These are phyloP conservation scores for Erebia epiphron DNA, from an alignment of 2,888 invertebrate species.

Conservation along the genomic window DNA sequence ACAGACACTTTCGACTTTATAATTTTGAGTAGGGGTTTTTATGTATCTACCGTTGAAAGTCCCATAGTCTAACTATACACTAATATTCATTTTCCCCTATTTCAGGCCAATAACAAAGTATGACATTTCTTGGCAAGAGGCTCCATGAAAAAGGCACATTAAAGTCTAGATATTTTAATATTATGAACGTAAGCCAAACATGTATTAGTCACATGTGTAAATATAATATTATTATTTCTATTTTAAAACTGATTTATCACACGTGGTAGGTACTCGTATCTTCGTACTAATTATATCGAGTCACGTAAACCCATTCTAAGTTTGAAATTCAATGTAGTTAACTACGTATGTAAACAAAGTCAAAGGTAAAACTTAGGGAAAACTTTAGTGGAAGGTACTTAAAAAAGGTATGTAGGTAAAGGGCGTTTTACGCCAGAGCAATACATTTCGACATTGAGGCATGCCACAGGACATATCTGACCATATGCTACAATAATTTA, in stretches of 20 bases:
- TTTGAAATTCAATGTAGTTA: neutral
- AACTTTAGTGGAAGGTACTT: no score
- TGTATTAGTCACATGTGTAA: conserved; percentile 25
- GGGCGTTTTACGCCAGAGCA: no score
- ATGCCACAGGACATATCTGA: no score
- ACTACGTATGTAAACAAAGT: neutral
- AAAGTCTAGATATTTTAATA: conserved; percentile 21
- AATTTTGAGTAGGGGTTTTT: no score
- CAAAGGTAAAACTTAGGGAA: neutral
- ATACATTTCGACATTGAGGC: no score
- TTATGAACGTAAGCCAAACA: conserved; percentile 16
- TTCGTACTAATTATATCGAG: neutral
- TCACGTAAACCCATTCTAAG: conserved; percentile 10
- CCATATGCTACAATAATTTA: no score
- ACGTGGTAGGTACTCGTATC: neutral
- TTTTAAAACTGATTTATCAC: conserved; percentile 22
- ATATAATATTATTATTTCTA: conserved; percentile 17
- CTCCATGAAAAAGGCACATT: neutral
- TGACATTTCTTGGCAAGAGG: conserved; percentile 20
- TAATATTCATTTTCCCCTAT: neutral
- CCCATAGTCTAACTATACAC: neutral
- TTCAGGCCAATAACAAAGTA: conserved; percentile 8
- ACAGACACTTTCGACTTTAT: no score
- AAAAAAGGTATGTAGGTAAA: no score
- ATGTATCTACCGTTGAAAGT: no score